These are phyloP conservation scores for Heterodera schachtii DNA, from an alignment of 1,140 invertebrate genomes.

Conservation along the genomic window DNA sequence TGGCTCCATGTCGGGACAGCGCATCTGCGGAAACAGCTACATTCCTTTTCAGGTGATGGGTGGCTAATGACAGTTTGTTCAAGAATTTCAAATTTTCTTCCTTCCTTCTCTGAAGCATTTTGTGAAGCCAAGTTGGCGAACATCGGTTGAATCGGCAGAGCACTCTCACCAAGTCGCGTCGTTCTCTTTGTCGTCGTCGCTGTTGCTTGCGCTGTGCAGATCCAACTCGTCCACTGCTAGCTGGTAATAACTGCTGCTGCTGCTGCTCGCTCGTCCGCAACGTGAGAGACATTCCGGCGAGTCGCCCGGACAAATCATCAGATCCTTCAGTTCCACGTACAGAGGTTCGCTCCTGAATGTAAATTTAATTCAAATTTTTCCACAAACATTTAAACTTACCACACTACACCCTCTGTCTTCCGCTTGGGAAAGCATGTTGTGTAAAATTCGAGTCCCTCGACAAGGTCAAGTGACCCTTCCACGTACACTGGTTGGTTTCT, in stretches of 20 bases:
- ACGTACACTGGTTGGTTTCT: neutral
- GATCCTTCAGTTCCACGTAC: neutral
- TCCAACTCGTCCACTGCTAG: neutral
- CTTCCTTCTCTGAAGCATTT: neutral
- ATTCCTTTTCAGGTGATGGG: neutral
- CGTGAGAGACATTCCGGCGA: neutral
- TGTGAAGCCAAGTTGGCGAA: neutral
- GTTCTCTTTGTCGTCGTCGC: neutral
- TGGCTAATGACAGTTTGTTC: neutral
- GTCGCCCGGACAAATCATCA: neutral
- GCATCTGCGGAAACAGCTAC: neutral
- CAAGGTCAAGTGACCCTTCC: neutral
- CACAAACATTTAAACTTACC: neutral
- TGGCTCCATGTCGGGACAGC: neutral
- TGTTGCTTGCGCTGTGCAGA: neutral
- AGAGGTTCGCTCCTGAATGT: neutral
- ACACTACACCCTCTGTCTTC: neutral
- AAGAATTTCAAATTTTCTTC: neutral
- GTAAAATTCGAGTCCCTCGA: neutral
- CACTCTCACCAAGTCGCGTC: neutral
- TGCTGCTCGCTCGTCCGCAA: neutral
- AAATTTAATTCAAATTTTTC: neutral
- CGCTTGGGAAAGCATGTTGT: neutral
- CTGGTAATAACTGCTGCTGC: neutral
- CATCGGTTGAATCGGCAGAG: constrained; percentile 3